Base-by-base conservation (phyloP, 2,888 invertebrate genomes). In the Drosophila limbata region DNA sequence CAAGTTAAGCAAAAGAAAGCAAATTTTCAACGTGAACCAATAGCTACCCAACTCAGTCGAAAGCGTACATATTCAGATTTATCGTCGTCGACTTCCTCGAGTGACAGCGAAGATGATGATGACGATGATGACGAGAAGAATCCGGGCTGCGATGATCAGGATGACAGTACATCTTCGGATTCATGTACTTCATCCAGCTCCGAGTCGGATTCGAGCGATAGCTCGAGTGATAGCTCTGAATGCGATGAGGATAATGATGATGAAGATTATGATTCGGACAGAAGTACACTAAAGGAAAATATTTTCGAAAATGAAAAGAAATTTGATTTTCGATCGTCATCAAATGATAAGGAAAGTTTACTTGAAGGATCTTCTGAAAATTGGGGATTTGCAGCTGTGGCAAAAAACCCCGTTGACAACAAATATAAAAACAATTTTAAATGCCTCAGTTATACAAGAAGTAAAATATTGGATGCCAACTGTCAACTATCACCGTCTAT, bases 381-480 rank as follows among this genome's bases (percentile, higher is more conserved):
- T 70, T 94, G 94, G 94, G 94, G 94, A 1, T 94, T 94, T 91
- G 94, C 94, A 5, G 94, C 94, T 25, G 94, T 94, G 73, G 94
- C 94, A 21, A 94, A 93, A 79, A 94, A 94, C 75, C 90, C 92
- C 37, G 90, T 91, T 21, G 93, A 93, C 80, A 93, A 73, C n/a
- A 87, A 84, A 50, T 76, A 85, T 25, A 84, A 53, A 40, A 61
- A 53, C 13, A 73, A 61, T 39, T 69, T 48, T 59, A 76, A 77
- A 42, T 15, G 60, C 70, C 81, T 72, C 69, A 84, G 77, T 19
- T 75, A 89, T 86, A 57, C 52, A 13, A 80, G 70, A 44, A 71
- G 66, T 19, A 69, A 73, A 31, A 33, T 55, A 2, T 21, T 42
- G 5, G 48, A 63, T 19, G 17, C 50, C 8, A 56, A 37, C 1